Evolutionary conservation across 2,888 invertebrate genomes (phyloP), one percentile per base, ranked within the genome.

Genomic region (Yponomeuta evonymella): DNA sequence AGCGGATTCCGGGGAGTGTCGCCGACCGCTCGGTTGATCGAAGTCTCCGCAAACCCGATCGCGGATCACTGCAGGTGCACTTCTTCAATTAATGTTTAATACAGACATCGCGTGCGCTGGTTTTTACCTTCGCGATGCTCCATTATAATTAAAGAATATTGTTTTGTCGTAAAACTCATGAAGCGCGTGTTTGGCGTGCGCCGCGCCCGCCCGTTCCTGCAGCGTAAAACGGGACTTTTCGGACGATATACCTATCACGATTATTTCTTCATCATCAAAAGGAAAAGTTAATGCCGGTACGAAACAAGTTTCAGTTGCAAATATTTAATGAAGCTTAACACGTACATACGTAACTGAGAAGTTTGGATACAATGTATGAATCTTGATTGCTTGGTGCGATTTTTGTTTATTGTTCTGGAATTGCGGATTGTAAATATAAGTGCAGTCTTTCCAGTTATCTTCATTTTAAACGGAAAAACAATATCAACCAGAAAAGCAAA

Each of bases 101-200:
- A 89, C 89, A 91, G 89, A 87, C 88, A 89, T 91, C 91, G 89
- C 87, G 88, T 89, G 89, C 84, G 84, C 82, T 82, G 86, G 83
- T 83, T 89, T 88, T 88, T 89, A 88, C 85, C 85, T 81, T 81
- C 79, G 79, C 83, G 81, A 86, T 84, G 85, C 86, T 85, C 83
- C 88, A 87, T 87, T 89, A 89, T 89, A 90, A 91, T 90, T 90
- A 89, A 90, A 87, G 87, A 86, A 87, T 88, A 89, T 89, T 89
- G 90, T 89, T 89, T 89, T 87, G 87, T 87, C 89, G 87, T 90
- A 90, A 90, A 89, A 85, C 77, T 63, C 23, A 29, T 33, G 65
- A 51, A 73, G 79, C 76, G 79, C 79, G 71, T 78, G 72, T 76
- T 78, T 76, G 79, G 81, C 80, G 78, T 79, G 80, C 79, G 77